phyloP scores from a whole-genome alignment of 2,797 vertebrate species.

The Gallinago stenura region DNA sequence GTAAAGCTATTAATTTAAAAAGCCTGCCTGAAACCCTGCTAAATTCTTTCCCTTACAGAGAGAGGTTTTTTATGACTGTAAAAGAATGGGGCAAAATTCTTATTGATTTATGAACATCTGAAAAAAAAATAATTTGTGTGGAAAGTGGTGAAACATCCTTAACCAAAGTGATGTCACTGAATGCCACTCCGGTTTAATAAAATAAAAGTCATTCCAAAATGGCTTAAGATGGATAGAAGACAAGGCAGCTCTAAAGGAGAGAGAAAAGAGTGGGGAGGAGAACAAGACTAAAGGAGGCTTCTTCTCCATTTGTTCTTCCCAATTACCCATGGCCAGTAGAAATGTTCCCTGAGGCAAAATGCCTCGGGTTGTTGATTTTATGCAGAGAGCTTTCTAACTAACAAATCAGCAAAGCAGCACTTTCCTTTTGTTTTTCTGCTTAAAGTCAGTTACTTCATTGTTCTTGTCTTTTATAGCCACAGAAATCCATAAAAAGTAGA shows the following conservation, averaged over 20 bases:
- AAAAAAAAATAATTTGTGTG: background rate
- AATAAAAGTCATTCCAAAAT: background rate
- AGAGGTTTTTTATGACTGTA: background rate
- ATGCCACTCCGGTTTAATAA: background rate
- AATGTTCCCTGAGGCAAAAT: conserved; percentile 15
- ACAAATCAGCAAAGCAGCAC: background rate
- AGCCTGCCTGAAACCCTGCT: background rate
- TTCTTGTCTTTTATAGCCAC: background rate
- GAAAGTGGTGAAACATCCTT: background rate
- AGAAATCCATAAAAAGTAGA: background rate
- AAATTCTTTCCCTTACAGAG: background rate
- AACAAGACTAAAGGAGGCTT: background rate
- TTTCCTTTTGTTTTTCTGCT: background rate
- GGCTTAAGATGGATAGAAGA: background rate
- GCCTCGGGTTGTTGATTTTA: background rate
- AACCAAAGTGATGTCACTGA: background rate
- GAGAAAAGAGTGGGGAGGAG: background rate
- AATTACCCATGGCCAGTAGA: background rate
- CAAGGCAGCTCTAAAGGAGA: background rate
- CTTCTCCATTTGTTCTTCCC: conserved; percentile 30
- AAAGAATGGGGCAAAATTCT: background rate
- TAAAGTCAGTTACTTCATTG: background rate
- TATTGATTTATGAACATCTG: background rate
- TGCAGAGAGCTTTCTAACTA: background rate
- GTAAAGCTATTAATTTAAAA: background rate